Conservation (phyloP, 2,888 invertebrate genomes). For the Andrena bucephala region DNA sequence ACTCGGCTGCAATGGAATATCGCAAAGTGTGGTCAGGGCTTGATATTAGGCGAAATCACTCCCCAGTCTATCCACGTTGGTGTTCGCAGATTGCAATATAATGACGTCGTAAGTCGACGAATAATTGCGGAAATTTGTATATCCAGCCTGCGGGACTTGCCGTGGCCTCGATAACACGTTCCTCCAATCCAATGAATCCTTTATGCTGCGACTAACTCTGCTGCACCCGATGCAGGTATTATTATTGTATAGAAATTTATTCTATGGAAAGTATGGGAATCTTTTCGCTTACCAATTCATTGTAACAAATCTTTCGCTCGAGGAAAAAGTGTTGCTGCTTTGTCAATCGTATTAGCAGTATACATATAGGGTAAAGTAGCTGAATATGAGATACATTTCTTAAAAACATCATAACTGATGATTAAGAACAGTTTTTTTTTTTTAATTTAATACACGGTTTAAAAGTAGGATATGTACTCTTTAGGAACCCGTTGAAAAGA, state of each 20-base stretch:
- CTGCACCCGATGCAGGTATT: neutral
- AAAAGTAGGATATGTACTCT: no score
- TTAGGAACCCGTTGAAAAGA: no score
- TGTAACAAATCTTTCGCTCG: no score
- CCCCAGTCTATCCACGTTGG: conserved; percentile 57
- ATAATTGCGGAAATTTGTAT: conserved; percentile 70
- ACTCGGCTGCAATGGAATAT: conserved; percentile 40
- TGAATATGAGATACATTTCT: no score
- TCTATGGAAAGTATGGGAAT: neutral
- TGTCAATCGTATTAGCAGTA: no score
- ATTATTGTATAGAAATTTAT: conserved; percentile 3
- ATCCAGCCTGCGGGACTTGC: conserved; percentile 43
- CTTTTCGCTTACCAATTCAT: no score
- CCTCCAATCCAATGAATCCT: conserved; percentile 40
- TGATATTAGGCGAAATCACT: conserved; percentile 75
- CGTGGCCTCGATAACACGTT: conserved; percentile 48
- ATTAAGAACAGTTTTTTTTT: no score
- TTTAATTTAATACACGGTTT: no score
- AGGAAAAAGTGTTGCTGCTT: no score
- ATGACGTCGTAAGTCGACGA: conserved; percentile 79
- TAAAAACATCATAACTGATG: no score
- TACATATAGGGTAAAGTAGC: no score
- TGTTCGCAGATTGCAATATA: conserved; percentile 78
- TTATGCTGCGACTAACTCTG: conserved; percentile 10
- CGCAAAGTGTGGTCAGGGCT: conserved; percentile 75